Evolutionary conservation across 1,140 invertebrate species (phyloP), one percentile per base, ranked within the genome.

Genomic region (Achroia grisella): DNA sequence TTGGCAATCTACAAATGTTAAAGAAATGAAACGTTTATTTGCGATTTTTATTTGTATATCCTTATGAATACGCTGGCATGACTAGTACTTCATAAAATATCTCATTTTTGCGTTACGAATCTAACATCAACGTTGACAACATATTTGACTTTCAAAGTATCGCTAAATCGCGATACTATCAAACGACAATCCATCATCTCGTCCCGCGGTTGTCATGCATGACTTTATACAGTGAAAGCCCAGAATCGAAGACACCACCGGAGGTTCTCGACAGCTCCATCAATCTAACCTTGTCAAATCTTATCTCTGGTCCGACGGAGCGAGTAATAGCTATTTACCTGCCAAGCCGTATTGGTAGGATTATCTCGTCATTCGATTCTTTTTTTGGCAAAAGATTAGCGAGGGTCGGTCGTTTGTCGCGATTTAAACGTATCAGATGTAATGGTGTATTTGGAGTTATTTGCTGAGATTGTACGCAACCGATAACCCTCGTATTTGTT

Each of bases 291-390:
- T 54, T 69, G 58, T 81, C 77, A 71, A 70, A 73, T 64, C 62
- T 71, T 75, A 78, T 81, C 74, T 64, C 11, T 63, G 51, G 48
- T 11, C 55, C 78, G 79, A 31, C 62, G 73, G 65, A 74, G 75
- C 75, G 73, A 34, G 62, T 79, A 79, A 82, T 82, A 76, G 78
- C 70, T 82, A 77, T 71, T 79, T 82, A 82, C 73, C 73, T 77
- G 71, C 62, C 46, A 47, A 52, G 48, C 60, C 58, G 44, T 64
- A 57, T 60, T 51, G 54, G 39, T 35, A 23, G 61, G 71, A 79
- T 76, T 76, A 76, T 73, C 60, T 67, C 45, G 42, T 58, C 55
- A 23, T 37, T 17, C 35, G 63, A 73, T 75, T 73, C 66, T 69
- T 71, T 68, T 37, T 62, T 60, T 51, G 45, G 53, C 68, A 43